These are phyloP conservation scores for Drosophila setosimentum DNA, from an alignment of 2,888 invertebrate genomes.

Conservation along the genomic window DNA sequence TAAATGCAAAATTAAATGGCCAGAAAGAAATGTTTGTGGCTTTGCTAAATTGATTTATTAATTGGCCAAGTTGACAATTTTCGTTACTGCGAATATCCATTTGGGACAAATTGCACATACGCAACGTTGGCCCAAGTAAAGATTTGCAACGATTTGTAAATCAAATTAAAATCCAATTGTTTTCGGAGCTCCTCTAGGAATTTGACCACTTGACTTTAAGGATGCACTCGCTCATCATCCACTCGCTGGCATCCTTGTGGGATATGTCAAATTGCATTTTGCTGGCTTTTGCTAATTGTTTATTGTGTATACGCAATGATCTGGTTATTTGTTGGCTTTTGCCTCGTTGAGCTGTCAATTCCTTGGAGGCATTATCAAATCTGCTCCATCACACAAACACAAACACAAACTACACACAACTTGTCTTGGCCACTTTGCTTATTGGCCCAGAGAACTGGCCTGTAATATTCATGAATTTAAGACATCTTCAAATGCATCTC, in stretches of 20 bases:
- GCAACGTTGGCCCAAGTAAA: conserved; percentile 11
- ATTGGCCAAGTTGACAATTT: conserved; percentile 70
- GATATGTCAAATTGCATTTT: conserved; percentile 54
- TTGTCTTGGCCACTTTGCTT: conserved; percentile 67
- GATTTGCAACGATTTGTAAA: conserved; percentile 18
- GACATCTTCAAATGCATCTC: conserved; percentile 11
- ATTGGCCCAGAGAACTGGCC: conserved; percentile 58
- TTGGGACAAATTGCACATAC: conserved; percentile 35
- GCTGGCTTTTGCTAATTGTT: conserved; percentile 67
- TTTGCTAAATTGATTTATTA: conserved; percentile 74
- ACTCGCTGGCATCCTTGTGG: conserved; percentile 16
- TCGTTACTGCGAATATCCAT: conserved; percentile 6
- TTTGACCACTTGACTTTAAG: conserved; percentile 36
- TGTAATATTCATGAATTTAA: conserved; percentile 57
- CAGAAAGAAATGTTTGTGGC: conserved; percentile 36
- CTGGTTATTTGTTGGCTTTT: conserved; percentile 5
- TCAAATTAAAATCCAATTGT: conserved; percentile 75
- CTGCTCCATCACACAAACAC: conserved; percentile 10
- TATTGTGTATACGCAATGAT: conserved; percentile 69
- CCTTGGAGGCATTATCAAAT: conserved; percentile 31
- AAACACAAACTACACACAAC: background rate
- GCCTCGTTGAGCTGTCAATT: conserved; percentile 63
- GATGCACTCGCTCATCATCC: conserved; percentile 10
- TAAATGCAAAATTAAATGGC: conserved; percentile 62
- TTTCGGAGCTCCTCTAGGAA: conserved; percentile 64